These are phyloP conservation scores for Tribolium freemani DNA, from an alignment of 2,888 invertebrate species.

Conservation along the genomic window DNA sequence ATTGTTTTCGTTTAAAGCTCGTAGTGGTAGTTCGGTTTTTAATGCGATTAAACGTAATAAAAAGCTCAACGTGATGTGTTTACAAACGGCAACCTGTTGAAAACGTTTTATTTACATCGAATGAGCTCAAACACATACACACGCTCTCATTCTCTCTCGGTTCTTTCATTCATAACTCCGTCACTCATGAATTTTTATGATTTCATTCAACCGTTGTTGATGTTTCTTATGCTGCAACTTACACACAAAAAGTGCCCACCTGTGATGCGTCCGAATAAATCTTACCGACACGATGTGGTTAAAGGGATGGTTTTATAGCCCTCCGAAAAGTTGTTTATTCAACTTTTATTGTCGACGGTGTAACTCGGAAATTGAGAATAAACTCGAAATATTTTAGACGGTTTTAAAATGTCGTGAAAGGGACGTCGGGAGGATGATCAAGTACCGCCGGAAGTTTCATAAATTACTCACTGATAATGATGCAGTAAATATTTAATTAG, in stretches of 20 bases:
- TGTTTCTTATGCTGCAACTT: constrained; percentile 30
- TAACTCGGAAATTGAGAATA: constrained; percentile 7
- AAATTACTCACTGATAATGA: constrained; percentile 21
- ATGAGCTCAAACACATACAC: constrained; percentile 51
- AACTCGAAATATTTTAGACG: background rate
- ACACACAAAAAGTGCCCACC: constrained; percentile 30
- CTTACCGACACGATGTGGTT: constrained; percentile 9
- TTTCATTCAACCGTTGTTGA: constrained; percentile 43
- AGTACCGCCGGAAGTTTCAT: constrained; percentile 18
- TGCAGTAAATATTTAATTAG: constrained; percentile 11
- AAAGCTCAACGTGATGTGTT: constrained; percentile 56
- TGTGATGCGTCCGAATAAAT: constrained; percentile 24
- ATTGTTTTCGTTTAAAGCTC: constrained; percentile 40
- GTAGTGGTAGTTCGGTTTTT: constrained; percentile 47
- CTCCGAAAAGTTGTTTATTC: constrained; percentile 16
- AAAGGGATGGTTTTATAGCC: constrained; percentile 1
- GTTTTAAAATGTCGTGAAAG: background rate
- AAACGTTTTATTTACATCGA: constrained; percentile 58
- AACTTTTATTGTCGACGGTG: constrained; percentile 10
- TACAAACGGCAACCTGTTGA: constrained; percentile 59
- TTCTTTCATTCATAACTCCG: constrained; percentile 55
- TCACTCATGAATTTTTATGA: constrained; percentile 54
- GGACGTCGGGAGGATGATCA: constrained; percentile 1
- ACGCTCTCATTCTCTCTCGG: constrained; percentile 50
- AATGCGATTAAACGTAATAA: constrained; percentile 54